Evolutionary conservation across 2,113 vertebrate genomes (phyloP).

Genomic region (Menura novaehollandiae): DNA sequence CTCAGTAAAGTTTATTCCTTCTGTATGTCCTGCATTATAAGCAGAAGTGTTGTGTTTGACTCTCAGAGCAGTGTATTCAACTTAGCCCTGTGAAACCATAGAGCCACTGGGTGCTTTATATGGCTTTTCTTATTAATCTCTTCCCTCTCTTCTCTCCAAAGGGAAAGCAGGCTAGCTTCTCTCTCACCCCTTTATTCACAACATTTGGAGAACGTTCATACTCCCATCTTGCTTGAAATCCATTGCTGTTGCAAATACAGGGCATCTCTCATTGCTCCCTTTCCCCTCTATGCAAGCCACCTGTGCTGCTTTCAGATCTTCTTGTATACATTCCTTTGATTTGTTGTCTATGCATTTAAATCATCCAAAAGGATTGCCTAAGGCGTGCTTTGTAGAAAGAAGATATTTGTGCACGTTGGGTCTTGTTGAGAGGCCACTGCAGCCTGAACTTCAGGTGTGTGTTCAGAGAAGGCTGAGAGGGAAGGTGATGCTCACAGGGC

Average conservation of each 20-base stretch:
- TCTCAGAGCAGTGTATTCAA: not conserved
- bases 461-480: not conserved
- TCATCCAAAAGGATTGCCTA: not conserved
- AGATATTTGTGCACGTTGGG: not conserved
- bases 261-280: not conserved
- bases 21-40: not conserved
- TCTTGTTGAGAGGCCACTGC: not conserved
- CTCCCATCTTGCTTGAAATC: not conserved
- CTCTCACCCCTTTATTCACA: not conserved
- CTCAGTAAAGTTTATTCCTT: not conserved
- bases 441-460: not conserved
- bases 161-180: not conserved
- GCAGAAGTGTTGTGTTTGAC: not conserved
- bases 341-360: not conserved
- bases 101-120: not conserved
- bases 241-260: not conserved
- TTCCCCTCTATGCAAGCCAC: not conserved
- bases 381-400: fast-evolving
- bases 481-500: not conserved
- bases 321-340: not conserved
- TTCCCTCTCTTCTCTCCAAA: not conserved
- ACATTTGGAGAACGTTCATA: not conserved
- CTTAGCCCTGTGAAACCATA: not conserved
- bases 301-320: not conserved
- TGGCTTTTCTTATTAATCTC: not conserved